Percentiles rank a stretch among this genome's conserved stretches.
Evolutionary conservation across 2,113 vertebrate genomes (phyloP).

Genomic region (Hyperoodon ampullatus): DNA sequence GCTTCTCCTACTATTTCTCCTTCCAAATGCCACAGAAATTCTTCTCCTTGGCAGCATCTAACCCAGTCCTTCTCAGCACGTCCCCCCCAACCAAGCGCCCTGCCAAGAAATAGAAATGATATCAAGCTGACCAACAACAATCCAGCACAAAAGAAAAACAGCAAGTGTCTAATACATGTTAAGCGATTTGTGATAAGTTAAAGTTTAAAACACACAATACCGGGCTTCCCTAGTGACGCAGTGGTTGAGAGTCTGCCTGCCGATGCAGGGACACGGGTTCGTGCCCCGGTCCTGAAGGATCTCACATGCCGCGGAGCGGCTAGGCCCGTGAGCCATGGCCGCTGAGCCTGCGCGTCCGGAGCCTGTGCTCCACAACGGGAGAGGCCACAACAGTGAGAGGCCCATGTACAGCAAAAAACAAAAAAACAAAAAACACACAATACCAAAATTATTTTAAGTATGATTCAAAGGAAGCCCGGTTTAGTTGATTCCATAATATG

Average conservation of each 20-base stretch:
- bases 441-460: slow-evolving; percentile 29
- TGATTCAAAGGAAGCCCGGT: slow-evolving; percentile 33
- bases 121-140: not conserved
- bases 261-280: too few relatives aligned
- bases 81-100: too few relatives aligned
- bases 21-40: not conserved
- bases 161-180: not conserved
- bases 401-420: too few relatives aligned
- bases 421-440: not conserved
- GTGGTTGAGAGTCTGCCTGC: too few relatives aligned
- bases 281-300: accelerated
- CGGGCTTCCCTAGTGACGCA: too few relatives aligned
- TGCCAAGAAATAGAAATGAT: not conserved
- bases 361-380: too few relatives aligned
- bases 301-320: too few relatives aligned
- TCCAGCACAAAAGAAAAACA: not conserved
- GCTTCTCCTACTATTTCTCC: not conserved
- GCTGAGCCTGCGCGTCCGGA: too few relatives aligned
- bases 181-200: not conserved
- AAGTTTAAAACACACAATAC: not conserved
- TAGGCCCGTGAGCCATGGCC: too few relatives aligned
- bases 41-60: not conserved
- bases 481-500: not conserved
- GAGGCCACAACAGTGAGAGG: too few relatives aligned
- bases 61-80: not conserved